Base-by-base conservation (phyloP, 1,140 invertebrate genomes). In the Teleogryllus occipitalis region DNA sequence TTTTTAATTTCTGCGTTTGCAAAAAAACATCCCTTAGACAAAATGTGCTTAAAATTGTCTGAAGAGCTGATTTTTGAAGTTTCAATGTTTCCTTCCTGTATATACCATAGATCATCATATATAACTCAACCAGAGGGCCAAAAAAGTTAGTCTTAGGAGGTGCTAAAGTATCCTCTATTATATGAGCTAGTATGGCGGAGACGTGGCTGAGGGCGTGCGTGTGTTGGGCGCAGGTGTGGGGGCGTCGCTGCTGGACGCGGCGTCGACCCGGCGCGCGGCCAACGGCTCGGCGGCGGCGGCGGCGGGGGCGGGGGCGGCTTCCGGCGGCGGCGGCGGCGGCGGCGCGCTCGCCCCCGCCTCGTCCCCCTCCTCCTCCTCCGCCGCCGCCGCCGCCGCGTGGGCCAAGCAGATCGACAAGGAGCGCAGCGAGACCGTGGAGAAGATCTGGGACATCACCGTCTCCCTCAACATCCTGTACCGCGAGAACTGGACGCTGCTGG, bases 381-480 rank as follows among this genome's bases (percentile, higher is more conserved):
- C n/a, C n/a, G n/a, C n/a, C 15, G 47, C 78, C 81, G 21, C 77
- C 5, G 47, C 77, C 7, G n/a, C 47, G 65, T 27, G 80, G 87
- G 88, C 81, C 27, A 83, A 86, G 74, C 84, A 87, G 76, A 89
- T 87, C 80, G 89, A 89, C 81, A 90, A 94, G 81, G 91, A 91
- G 0, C 88, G 94, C 81, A 89, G 91, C 8, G 90, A 91, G 82
- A 94, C 94, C 14, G 94, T 96, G 10, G 93, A 95, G 85, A 95
- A 93, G 84, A 94, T 98, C 82, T 98, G 97, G 97, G 94, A 97
- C 84, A 97, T 98, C 75, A 98, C 97, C 15, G 95, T 96, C 82
- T 94, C 92, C 78, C 88, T 98, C 76, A 98, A 98, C 86, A 97
- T 98, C 83, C 89, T 98, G 15, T 97, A 98, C 86, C 93, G 94